phyloP scores from a whole-genome alignment of 2,113 vertebrate genomes.

The Leucopsar rothschildi region DNA sequence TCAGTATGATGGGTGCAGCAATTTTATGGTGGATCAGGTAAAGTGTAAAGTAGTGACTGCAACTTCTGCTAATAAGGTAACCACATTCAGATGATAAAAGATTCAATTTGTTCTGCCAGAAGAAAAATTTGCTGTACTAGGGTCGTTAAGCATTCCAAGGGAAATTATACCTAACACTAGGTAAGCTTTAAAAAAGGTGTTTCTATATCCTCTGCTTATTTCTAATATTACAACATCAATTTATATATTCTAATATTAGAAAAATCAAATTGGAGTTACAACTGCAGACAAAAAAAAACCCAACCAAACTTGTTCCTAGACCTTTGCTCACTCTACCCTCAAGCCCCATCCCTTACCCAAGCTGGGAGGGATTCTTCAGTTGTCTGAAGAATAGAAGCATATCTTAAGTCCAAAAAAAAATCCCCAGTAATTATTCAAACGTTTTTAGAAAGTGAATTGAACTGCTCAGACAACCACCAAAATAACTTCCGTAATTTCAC shows the following conservation, averaged over 20 bases:
- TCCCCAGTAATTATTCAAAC: neutral
- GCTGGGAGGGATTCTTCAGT: accelerated
- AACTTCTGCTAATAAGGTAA: neutral
- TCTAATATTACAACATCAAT: neutral
- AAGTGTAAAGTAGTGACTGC: neutral
- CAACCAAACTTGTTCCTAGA: neutral
- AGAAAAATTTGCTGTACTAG: neutral
- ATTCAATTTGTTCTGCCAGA: neutral
- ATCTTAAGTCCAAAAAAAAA: neutral
- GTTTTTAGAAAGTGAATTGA: neutral
- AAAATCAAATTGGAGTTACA: neutral
- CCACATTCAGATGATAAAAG: neutral
- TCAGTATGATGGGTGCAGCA: neutral
- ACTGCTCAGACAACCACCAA: neutral
- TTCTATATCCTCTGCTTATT: neutral
- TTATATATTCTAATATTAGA: neutral
- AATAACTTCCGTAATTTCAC: neutral
- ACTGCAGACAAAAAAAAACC: neutral
- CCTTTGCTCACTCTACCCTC: neutral
- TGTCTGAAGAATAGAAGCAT: neutral
- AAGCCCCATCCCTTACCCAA: neutral
- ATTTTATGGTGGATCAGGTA: neutral
- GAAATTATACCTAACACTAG: neutral
- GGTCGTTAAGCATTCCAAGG: neutral
- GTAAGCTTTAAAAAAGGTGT: too few species aligned